phyloP scores from a whole-genome alignment of 2,888 invertebrate genomes.

The Nasonia oneida region DNA sequence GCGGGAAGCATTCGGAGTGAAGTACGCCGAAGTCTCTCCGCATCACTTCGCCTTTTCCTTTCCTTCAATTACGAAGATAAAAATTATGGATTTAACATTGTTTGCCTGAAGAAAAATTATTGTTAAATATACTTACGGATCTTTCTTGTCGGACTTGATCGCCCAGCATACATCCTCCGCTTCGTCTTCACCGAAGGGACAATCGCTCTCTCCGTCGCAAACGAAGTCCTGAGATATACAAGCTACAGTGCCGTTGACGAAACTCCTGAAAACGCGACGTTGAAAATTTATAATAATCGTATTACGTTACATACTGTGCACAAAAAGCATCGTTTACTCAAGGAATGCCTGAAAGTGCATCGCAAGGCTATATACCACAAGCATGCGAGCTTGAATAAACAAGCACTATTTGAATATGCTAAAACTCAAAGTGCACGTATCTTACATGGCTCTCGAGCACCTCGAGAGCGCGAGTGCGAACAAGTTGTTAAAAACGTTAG shows the following conservation, averaged over 20 bases:
- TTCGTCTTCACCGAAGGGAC: constrained; percentile 88
- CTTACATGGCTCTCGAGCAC: neutral
- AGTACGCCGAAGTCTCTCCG: constrained; percentile 85
- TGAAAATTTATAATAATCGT: neutral
- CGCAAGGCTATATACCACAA: neutral
- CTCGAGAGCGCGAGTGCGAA: neutral
- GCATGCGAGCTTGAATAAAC: constrained; percentile 12
- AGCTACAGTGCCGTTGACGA: constrained; percentile 56
- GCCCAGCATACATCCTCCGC: constrained; percentile 86
- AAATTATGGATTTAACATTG: neutral
- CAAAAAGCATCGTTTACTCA: neutral
- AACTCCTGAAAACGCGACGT: constrained; percentile 4
- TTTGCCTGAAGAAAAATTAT: neutral
- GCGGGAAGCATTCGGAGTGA: constrained; percentile 86
- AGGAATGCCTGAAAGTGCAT: neutral
- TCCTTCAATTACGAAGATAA: constrained; percentile 72
- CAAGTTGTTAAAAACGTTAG: neutral
- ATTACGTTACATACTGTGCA: neutral
- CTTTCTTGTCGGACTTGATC: constrained; percentile 75
- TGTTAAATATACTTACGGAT: constrained; percentile 70
- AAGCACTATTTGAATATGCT: constrained; percentile 22
- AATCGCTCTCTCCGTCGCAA: constrained; percentile 88
- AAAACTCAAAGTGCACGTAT: constrained; percentile 23
- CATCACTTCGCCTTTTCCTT: constrained; percentile 85
- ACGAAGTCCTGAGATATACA: constrained; percentile 88